A percentile compares a stretch with the other conserved stretches of the same genome.
Evolutionary conservation across 2,888 invertebrate species (phyloP).

Genomic region (Quadriops clusia): DNA sequence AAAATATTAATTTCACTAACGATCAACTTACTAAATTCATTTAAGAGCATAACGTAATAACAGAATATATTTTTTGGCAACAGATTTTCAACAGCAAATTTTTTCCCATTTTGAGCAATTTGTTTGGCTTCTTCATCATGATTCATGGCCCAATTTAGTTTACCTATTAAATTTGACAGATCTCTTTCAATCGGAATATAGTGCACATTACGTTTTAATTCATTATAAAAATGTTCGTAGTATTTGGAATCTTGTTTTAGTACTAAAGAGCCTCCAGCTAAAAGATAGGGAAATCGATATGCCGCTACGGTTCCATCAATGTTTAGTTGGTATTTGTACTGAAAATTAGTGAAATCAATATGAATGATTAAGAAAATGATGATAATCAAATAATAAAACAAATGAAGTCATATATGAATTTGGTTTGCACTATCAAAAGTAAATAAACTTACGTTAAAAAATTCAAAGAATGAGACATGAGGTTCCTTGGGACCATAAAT

Average conservation of each 20-base stretch:
- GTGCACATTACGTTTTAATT: conserved; percentile 64
- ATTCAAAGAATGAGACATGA: conserved; percentile 82
- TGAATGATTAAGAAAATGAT: conserved; percentile 6
- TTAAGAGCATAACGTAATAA: conserved; percentile 65
- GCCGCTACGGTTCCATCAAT: conserved; percentile 96
- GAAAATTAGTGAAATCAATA: conserved; percentile 28
- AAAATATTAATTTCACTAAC: conserved; percentile 42
- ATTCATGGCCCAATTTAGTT: conserved; percentile 63
- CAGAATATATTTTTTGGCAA: conserved; percentile 78
- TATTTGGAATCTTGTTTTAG: conserved; percentile 90
- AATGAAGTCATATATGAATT: too few relatives aligned
- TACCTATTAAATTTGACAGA: conserved; percentile 67
- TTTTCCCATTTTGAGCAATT: conserved; percentile 55
- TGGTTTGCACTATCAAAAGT: too few relatives aligned
- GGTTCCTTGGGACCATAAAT: conserved; percentile 78
- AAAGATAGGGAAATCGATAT: conserved; percentile 82
- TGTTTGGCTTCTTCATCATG: conserved; percentile 55
- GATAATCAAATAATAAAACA: conserved; percentile 4
- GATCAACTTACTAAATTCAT: conserved; percentile 66
- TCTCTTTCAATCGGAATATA: conserved; percentile 73
- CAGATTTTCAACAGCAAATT: conserved; percentile 65
- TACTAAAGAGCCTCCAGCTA: conserved; percentile 78
- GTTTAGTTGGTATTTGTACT: conserved; percentile 92
- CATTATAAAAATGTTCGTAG: conserved; percentile 86
- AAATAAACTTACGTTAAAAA: conserved; percentile 84